These are phyloP conservation scores for Peucedramus taeniatus DNA, from an alignment of 2,113 vertebrate species.

Conservation along the genomic window DNA sequence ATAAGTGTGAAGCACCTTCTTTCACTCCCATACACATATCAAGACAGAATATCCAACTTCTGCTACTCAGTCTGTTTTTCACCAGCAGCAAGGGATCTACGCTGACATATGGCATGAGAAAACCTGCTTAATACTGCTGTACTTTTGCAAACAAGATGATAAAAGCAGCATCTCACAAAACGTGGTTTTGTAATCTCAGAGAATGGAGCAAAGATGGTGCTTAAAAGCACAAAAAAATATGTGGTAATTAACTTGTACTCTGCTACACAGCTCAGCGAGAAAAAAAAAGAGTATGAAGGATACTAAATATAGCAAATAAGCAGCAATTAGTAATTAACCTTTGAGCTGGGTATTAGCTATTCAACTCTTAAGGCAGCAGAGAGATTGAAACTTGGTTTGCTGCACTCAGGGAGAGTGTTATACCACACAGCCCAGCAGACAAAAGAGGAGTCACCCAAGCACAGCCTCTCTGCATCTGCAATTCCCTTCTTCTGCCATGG, in stretches of 20 bases:
- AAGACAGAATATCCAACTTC: background rate
- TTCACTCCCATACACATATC: background rate
- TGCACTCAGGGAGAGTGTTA: background rate
- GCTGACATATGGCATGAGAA: background rate
- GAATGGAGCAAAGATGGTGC: background rate
- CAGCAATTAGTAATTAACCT: constrained; percentile 54
- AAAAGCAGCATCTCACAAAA: background rate
- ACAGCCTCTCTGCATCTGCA: background rate
- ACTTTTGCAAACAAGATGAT: background rate
- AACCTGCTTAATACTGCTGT: background rate
- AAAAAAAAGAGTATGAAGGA: background rate
- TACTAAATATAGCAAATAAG: constrained; percentile 29
- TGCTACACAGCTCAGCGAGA: background rate
- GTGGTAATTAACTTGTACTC: background rate
- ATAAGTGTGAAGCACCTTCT: background rate
- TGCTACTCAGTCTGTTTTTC: background rate
- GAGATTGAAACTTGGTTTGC: background rate
- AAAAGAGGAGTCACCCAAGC: background rate
- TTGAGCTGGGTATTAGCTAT: constrained; percentile 3
- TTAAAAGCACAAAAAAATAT: background rate
- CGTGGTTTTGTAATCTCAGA: background rate
- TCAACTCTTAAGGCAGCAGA: background rate
- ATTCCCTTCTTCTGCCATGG: background rate
- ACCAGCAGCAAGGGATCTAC: background rate
- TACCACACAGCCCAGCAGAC: background rate